These are phyloP conservation scores for Sphaerophoria taeniata DNA, from an alignment of 2,888 invertebrate genomes.

Conservation along the genomic window DNA sequence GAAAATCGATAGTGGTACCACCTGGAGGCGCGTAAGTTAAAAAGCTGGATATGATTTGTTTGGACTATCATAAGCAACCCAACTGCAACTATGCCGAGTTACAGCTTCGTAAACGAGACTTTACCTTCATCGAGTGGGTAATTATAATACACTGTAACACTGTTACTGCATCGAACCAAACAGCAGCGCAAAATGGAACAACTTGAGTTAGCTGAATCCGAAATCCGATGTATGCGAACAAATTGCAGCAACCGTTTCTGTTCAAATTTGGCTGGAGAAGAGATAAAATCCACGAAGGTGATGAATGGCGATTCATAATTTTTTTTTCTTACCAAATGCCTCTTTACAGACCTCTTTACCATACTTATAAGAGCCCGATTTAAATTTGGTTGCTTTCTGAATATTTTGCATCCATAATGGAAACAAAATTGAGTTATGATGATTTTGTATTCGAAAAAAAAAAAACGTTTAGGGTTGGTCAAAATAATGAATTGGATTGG, in stretches of 20 bases:
- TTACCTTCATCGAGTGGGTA: slow-evolving; percentile 44
- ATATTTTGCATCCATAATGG: slow-evolving; percentile 19
- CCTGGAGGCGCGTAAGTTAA: slow-evolving; percentile 32
- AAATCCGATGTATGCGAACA: slow-evolving; percentile 52
- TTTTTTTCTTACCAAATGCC: slow-evolving; percentile 2
- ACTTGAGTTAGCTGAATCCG: neutral
- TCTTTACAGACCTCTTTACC: neutral
- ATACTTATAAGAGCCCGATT: neutral
- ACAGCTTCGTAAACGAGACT: slow-evolving; percentile 51
- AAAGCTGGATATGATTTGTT: slow-evolving; percentile 30
- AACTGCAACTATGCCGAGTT: slow-evolving; percentile 35
- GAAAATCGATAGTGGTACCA: slow-evolving; percentile 53
- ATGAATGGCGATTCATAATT: slow-evolving; percentile 55
- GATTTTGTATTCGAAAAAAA: neutral
- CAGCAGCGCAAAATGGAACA: neutral
- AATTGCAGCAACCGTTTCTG: slow-evolving; percentile 66
- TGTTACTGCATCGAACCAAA: neutral
- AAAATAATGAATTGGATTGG: slow-evolving; percentile 3
- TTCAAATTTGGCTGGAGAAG: slow-evolving; percentile 29
- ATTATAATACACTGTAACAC: slow-evolving; percentile 48
- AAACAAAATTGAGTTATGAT: neutral
- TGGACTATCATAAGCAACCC: slow-evolving; percentile 41
- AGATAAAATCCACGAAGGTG: slow-evolving; percentile 59
- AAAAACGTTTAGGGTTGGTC: neutral
- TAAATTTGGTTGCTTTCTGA: slow-evolving; percentile 20